Percentiles rank a stretch among this genome's conserved stretches.
Conservation (phyloP, 2,888 invertebrate species). For the Lepidonotus clava region DNA sequence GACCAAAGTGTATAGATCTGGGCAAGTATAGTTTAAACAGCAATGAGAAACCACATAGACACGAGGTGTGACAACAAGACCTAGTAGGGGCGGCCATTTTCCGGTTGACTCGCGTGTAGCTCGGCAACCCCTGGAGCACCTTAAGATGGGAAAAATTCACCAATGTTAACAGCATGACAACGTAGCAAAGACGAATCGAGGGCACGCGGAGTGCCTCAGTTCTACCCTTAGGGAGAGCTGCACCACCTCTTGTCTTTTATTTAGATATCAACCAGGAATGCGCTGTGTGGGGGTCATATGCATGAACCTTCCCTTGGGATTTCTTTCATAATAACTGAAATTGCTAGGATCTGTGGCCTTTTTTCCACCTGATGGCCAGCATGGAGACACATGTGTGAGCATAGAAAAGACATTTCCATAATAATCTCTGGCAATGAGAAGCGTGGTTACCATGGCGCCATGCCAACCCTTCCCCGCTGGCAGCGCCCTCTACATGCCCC, state of each 20-base stretch:
- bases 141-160: slow-evolving; percentile 48
- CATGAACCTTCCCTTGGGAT: no score
- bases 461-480: slow-evolving; percentile 26
- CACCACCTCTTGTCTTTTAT: no score
- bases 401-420: slow-evolving; percentile 29
- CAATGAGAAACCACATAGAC: slow-evolving; percentile 46
- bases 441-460: background rate
- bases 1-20: slow-evolving; percentile 9
- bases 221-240: background rate
- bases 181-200: background rate
- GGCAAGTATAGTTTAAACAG: slow-evolving; percentile 17
- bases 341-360: no score
- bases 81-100: slow-evolving; percentile 51
- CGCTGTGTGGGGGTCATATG: no score
- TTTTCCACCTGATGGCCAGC: background rate
- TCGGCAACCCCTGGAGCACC: slow-evolving; percentile 45
- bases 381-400: slow-evolving; percentile 44
- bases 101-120: slow-evolving; percentile 26
- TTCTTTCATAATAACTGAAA: no score
- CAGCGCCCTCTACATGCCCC: background rate
- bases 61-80: slow-evolving; percentile 56
- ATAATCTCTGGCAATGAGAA: slow-evolving; percentile 20
- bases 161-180: slow-evolving; percentile 46
- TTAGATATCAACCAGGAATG: no score
- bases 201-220: background rate